A percentile compares a stretch with the other conserved stretches of the same genome.
These are phyloP conservation scores for Liolophura sinensis DNA, from an alignment of 1,140 invertebrate species.

Conservation along the genomic window DNA sequence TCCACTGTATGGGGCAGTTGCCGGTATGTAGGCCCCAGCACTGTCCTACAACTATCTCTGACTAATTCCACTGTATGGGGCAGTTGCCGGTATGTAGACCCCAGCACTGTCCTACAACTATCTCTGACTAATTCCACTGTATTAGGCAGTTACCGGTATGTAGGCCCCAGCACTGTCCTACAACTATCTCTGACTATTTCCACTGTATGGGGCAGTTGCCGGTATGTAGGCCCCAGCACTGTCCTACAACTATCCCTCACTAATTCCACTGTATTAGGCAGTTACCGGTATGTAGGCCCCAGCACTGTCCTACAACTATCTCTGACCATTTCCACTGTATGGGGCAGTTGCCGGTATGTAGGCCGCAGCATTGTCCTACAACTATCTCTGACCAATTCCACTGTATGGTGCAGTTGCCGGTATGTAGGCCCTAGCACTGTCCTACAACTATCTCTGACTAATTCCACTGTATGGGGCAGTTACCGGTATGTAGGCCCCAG, in stretches of 20 bases:
- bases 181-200: too few relatives aligned
- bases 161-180: background rate
- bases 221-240: conserved; percentile 70
- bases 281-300: background rate
- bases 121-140: conserved; percentile 54
- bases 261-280: background rate
- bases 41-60: background rate
- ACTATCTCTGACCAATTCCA: too few relatives aligned
- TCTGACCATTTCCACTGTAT: conserved; percentile 54
- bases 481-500: conserved; percentile 71
- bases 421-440: conserved; percentile 72
- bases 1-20: conserved; percentile 52
- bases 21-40: conserved; percentile 71
- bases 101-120: conserved; percentile 1
- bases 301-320: conserved; percentile 1
- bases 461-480: conserved; percentile 92
- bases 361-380: background rate
- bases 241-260: background rate
- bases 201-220: conserved; percentile 54
- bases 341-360: conserved; percentile 65
- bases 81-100: conserved; percentile 4
- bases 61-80: background rate
- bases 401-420: conserved; percentile 63
- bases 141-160: conserved; percentile 65
- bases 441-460: conserved; percentile 77